Percentiles rank a stretch among this genome's conserved stretches.
phyloP scores from a whole-genome alignment of 2,888 invertebrate genomes.

The Peribatodes rhomboidaria region DNA sequence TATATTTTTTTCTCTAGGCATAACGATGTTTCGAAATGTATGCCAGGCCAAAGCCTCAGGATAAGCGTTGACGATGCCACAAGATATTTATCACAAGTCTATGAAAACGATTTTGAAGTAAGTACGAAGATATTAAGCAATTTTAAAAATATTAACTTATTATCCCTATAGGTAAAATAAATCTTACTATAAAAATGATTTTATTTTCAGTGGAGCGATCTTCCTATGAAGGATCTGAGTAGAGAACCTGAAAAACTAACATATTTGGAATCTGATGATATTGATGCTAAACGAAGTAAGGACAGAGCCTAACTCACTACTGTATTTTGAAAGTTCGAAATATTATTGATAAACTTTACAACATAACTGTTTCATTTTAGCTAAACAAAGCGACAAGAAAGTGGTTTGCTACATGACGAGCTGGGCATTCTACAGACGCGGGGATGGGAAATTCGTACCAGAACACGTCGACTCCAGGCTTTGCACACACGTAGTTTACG shows the following conservation, averaged over 20 bases:
- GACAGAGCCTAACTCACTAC: too few relatives aligned
- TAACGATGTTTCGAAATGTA: conserved; percentile 84
- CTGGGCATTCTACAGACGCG: conserved; percentile 95
- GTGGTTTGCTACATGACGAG: conserved; percentile 96
- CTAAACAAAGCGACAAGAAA: conserved; percentile 73
- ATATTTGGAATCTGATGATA: conserved; percentile 46
- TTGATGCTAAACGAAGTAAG: conserved; percentile 69
- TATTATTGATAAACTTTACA: too few relatives aligned
- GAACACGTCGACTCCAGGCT: conserved; percentile 93
- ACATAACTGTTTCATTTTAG: conserved; percentile 50
- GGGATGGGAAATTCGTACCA: conserved; percentile 94
- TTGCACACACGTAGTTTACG: conserved; percentile 96
- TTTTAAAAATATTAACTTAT: too few relatives aligned
- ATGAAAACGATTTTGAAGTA: conserved; percentile 79
- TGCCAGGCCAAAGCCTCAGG: conserved; percentile 86
- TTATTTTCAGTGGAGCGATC: conserved; percentile 64
- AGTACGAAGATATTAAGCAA: conserved; percentile 37
- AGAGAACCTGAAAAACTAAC: conserved; percentile 59
- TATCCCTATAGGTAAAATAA: too few relatives aligned
- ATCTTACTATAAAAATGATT: too few relatives aligned
- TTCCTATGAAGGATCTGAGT: conserved; percentile 55
- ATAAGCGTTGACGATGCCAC: conserved; percentile 78
- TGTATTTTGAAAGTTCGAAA: too few relatives aligned
- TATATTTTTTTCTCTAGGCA: conserved; percentile 59
- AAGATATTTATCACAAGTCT: conserved; percentile 71